Percentiles rank a stretch among this genome's conserved stretches.
phyloP scores from a whole-genome alignment of 2,113 vertebrate genomes.

The Entelurus aequoreus region DNA sequence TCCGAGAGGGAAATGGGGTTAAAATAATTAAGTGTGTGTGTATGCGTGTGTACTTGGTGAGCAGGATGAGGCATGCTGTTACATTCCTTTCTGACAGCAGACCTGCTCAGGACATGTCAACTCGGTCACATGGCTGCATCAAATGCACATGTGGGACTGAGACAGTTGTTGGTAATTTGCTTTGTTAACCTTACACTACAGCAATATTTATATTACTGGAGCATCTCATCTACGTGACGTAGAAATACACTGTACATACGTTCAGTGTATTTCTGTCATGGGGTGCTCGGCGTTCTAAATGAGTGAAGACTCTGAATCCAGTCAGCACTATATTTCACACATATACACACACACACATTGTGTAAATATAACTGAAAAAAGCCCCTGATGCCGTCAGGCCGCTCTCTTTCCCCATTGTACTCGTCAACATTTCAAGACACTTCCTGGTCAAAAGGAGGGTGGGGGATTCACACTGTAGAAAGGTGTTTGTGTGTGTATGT shows the following conservation, averaged over 20 bases:
- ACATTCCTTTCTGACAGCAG: constrained; percentile 39
- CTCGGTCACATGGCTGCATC: too few species aligned
- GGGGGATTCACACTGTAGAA: constrained; percentile 21
- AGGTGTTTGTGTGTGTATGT: constrained; percentile 45
- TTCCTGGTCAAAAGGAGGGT: constrained; percentile 67
- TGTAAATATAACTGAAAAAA: constrained; percentile 46
- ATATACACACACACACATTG: neutral
- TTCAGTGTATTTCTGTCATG: too few species aligned
- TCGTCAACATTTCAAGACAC: constrained; percentile 30
- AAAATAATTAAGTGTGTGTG: neutral
- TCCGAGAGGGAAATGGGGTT: too few species aligned
- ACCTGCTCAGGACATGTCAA: neutral
- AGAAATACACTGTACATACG: too few species aligned
- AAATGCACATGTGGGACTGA: too few species aligned
- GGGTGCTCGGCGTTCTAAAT: neutral
- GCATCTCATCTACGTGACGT: too few species aligned
- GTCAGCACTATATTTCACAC: too few species aligned
- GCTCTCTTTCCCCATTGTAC: constrained; percentile 37
- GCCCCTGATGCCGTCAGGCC: constrained; percentile 43
- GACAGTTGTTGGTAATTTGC: too few species aligned
- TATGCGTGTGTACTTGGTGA: neutral
- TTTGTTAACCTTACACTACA: too few species aligned
- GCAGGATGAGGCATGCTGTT: constrained; percentile 42
- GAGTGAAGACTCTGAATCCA: too few species aligned
- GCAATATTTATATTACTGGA: too few species aligned